Evolutionary conservation across 1,140 invertebrate genomes (phyloP).

Genomic region (Panagrolaimus sp.): DNA sequence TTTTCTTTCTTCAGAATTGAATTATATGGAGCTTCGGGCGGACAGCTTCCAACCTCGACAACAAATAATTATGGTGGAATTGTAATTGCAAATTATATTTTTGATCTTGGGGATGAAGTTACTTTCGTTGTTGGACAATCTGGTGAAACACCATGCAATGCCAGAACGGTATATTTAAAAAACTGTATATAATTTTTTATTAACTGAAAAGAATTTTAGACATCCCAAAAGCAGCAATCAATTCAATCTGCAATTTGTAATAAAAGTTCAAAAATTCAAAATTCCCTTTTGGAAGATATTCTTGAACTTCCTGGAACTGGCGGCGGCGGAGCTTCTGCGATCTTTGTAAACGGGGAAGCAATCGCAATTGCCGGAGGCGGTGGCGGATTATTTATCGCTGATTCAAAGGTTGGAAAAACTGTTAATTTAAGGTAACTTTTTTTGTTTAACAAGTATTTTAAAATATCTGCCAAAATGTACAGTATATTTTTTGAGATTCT

Average conservation of each 20-base stretch:
- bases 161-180: background rate
- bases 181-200: background rate
- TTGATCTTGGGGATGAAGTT: slow-evolving; percentile 30
- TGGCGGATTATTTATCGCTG: slow-evolving; percentile 30
- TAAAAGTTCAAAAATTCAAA: too few species aligned
- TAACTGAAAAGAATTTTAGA: background rate
- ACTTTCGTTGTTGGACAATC: slow-evolving; percentile 30
- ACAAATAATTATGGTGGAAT: slow-evolving; percentile 26
- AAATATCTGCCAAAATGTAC: too few species aligned
- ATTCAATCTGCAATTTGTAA: background rate
- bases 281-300: too few species aligned
- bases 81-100: slow-evolving; percentile 28
- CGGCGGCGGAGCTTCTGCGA: slow-evolving; percentile 34
- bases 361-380: slow-evolving; percentile 36
- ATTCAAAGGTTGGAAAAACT: background rate
- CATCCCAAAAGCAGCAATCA: background rate
- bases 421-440: background rate
- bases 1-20: slow-evolving; percentile 26
- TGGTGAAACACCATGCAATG: slow-evolving; percentile 31
- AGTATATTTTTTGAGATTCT: too few species aligned
- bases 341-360: slow-evolving; percentile 26
- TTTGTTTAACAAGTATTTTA: background rate
- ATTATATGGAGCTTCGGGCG: slow-evolving; percentile 39
- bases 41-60: slow-evolving; percentile 10
- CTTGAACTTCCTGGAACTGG: slow-evolving; percentile 29